Conservation (phyloP, 2,888 invertebrate species). For the Megalurothrips usitatus region DNA sequence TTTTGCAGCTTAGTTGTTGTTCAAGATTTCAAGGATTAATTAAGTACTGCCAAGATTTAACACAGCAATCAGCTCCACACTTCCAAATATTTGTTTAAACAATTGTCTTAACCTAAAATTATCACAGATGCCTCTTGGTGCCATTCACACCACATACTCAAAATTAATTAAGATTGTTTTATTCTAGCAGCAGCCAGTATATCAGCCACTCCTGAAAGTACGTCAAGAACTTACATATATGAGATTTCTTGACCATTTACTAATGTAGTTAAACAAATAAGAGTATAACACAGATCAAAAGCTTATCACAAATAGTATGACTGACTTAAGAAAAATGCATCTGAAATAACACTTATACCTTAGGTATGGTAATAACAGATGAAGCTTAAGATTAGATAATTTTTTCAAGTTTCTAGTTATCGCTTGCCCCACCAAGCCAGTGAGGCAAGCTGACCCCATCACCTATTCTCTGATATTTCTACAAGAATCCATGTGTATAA, state of each 20-base stretch:
- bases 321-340: neutral
- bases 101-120: neutral
- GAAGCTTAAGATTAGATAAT: too few relatives aligned
- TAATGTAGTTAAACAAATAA: neutral
- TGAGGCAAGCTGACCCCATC: slow-evolving; percentile 50
- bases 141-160: neutral
- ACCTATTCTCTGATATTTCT: slow-evolving; percentile 67
- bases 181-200: too few relatives aligned
- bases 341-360: neutral
- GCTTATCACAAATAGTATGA: neutral
- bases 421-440: slow-evolving; percentile 23
- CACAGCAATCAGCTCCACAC: too few relatives aligned
- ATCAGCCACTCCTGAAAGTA: too few relatives aligned
- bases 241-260: neutral
- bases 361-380: too few relatives aligned
- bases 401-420: neutral
- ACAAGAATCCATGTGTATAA: slow-evolving; percentile 80
- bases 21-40: neutral
- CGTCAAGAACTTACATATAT: too few relatives aligned
- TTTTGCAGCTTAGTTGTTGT: neutral
- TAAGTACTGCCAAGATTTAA: too few relatives aligned
- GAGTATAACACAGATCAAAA: neutral
- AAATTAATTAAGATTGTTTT: too few relatives aligned
- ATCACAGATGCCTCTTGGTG: neutral
- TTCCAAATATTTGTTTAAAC: neutral